Base-by-base conservation (phyloP, 2,888 invertebrate species). In the Theretra japonica region DNA sequence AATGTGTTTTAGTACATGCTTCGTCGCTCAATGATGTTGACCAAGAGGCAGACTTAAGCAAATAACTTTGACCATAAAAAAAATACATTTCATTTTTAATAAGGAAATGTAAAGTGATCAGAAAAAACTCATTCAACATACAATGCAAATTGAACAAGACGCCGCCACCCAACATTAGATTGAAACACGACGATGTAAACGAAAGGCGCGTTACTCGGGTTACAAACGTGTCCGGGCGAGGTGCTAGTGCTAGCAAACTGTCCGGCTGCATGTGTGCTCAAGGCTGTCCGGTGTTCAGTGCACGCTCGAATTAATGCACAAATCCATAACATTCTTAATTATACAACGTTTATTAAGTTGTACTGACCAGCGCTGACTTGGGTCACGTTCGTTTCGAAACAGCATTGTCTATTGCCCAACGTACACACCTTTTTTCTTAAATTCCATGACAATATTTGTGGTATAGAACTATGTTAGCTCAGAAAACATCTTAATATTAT, bases 221-320 rank as follows among this genome's bases (percentile, higher is more conserved):
- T 53, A 17, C 23, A 65, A 65, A 23, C 23, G 48, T 17, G 17
- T 8, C 15, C 65, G 48, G 65, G 65, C 48, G 48, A 48, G 65
- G 65, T 23, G 48, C 23, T 65, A 65, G 65, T 62, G 62, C 23
- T 48, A 17, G 23, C n/a, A 62, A 62, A 62, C 33, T 21, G 62
- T 23, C 60, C 86, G 86, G 88, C 89, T 90, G 89, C 90, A 90
- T 90, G 88, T 89, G 90, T 84, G 25, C 77, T 81, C 90, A 90
- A 90, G 90, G 90, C 84, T 86, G 86, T 83, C 88, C 79, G 75
- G 88, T 88, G 81, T 80, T 82, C 81, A 80, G 80, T 81, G 81
- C 77, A 82, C 85, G 84, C 82, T 85, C 82, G 85, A 83, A 85
- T 85, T 86, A 82, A 77, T 74, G 75, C 75, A 80, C 80, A 79